phyloP scores from a whole-genome alignment of 2,113 vertebrate genomes.

The Symphodus melops region DNA sequence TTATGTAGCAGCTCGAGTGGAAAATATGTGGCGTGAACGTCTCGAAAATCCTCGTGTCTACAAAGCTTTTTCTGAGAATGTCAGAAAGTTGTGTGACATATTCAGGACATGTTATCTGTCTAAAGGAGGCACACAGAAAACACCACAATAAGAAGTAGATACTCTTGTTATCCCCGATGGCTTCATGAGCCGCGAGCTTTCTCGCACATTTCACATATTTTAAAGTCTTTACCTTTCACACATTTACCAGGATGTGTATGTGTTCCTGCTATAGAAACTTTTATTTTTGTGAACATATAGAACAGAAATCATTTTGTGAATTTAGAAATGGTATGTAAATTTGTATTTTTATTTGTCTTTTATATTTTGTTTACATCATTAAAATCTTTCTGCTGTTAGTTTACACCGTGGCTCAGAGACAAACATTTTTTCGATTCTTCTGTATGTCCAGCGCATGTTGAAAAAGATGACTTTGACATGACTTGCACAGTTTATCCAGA shows the following conservation, averaged over 20 bases:
- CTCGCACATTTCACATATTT: too few species aligned
- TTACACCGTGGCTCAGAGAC: too few species aligned
- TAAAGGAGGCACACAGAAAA: background rate
- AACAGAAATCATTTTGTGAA: background rate
- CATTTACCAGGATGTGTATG: too few species aligned
- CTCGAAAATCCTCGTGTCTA: slow-evolving; percentile 58
- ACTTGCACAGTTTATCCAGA: background rate
- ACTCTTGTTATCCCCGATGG: background rate
- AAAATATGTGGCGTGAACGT: slow-evolving; percentile 61
- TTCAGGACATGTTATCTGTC: slow-evolving; percentile 16
- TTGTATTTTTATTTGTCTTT: too few species aligned
- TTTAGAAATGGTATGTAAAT: background rate
- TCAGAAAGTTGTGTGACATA: slow-evolving; percentile 40
- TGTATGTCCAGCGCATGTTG: too few species aligned
- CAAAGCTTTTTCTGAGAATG: slow-evolving; percentile 51
- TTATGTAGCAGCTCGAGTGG: slow-evolving; percentile 58
- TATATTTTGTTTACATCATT: too few species aligned
- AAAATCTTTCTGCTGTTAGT: too few species aligned
- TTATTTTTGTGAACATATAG: background rate
- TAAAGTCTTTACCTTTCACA: too few species aligned
- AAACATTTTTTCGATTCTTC: too few species aligned
- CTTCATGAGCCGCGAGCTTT: slow-evolving; percentile 9
- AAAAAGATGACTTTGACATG: too few species aligned
- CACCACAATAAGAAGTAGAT: background rate
- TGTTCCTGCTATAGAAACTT: too few species aligned